Evolutionary conservation across 2,113 vertebrate species (phyloP).

Genomic region (Neodontobutis hainanensis): DNA sequence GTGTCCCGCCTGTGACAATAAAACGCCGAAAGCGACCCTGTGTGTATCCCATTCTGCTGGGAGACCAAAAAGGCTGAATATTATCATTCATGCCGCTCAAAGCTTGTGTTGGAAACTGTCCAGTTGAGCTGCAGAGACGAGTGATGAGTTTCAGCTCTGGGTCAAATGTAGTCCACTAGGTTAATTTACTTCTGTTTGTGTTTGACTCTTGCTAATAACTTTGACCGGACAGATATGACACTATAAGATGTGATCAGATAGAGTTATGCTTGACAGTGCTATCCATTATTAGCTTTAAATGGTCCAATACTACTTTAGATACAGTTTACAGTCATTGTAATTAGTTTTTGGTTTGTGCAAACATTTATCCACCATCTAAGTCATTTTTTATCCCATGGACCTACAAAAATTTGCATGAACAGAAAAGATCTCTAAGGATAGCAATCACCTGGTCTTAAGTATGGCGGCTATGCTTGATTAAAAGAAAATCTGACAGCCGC

Average conservation of each 20-base stretch:
- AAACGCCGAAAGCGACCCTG: constrained; percentile 16
- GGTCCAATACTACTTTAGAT: background rate
- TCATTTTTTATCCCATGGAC: background rate
- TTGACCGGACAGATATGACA: constrained; percentile 18
- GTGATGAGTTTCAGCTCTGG: constrained; percentile 44
- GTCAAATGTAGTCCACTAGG: constrained; percentile 49
- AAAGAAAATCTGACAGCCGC: constrained; percentile 15
- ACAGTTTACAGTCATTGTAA: background rate
- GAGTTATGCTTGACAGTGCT: background rate
- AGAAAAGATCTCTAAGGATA: background rate
- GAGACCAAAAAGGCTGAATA: constrained; percentile 20
- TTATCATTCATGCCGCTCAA: constrained; percentile 35
- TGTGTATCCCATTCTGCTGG: constrained; percentile 11
- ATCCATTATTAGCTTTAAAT: constrained; percentile 6
- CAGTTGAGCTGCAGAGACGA: constrained; percentile 37
- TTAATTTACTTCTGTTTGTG: constrained; percentile 35
- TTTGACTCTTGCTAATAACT: constrained; percentile 26
- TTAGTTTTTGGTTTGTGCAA: too few species aligned
- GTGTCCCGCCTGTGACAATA: constrained; percentile 7
- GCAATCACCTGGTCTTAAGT: constrained; percentile 6
- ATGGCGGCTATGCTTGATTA: constrained; percentile 19
- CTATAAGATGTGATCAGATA: background rate
- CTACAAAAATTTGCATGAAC: background rate
- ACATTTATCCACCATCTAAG: background rate
- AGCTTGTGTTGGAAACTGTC: constrained; percentile 37